Base-by-base conservation (phyloP, 2,888 invertebrate species). In the Trypoxylon attenuatum region DNA sequence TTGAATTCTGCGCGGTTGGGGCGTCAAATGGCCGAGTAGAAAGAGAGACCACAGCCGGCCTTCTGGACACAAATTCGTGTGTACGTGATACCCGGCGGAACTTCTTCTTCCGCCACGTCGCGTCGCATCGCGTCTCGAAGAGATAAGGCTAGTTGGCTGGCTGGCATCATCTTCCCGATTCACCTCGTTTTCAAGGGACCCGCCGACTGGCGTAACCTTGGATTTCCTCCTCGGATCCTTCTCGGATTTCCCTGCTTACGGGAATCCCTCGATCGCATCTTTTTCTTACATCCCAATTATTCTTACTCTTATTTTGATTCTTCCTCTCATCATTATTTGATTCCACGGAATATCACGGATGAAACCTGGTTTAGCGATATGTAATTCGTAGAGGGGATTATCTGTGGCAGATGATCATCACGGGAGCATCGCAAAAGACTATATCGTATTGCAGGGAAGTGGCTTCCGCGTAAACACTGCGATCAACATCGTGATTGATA, bases 141-240 rank as follows among this genome's bases (percentile, higher is more conserved):
- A 76, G 76, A 76, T 76, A 76, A 76, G 63, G 52, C n/a, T n/a
- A n/a, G n/a, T n/a, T n/a, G n/a, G n/a, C n/a, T n/a, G n/a, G n/a
- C 2, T 16, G 55, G 69, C 60, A 51, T 74, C 77, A 67, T 71
- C 77, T 73, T 76, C 73, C 69, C 63, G 59, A 69, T 69, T 46
- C 60, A 25, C 60, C 39, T 46, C 55, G 25, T 27, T 21, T 57
- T 45, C 46, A 39, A 39, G 46, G 33, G 13, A 38, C 27, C 13
- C 19, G 27, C 27, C 59, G 57, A n/a, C n/a, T 54, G 58, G 66
- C 55, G 51, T 47, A 61, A 58, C 62, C 69, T 61, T 49, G 60
- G 33, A 56, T 49, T 60, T 53, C 56, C 46, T 56, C 43, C 43
- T 58, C n/a, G n/a, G n/a, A n/a, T 42, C 41, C 33, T 3, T 4